phyloP scores from a whole-genome alignment of 2,113 vertebrate species.

The Puffinus mauretanicus region DNA sequence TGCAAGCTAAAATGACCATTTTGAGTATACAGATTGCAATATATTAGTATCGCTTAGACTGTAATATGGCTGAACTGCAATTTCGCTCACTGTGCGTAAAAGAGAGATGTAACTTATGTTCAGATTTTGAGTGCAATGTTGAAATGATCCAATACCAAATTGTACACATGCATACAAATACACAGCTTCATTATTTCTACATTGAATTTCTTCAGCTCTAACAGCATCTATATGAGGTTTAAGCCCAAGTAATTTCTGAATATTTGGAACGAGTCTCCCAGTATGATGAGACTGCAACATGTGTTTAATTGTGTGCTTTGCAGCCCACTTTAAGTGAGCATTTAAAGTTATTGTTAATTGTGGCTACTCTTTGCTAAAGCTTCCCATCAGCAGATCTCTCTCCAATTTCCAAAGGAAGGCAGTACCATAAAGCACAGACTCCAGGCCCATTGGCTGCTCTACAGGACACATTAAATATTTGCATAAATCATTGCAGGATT shows the following conservation, averaged over 20 bases:
- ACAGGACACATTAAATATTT: not conserved
- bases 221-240: not conserved
- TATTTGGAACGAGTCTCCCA: not conserved
- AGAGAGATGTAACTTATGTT: not conserved
- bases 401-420: not conserved
- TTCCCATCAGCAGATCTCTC: not conserved
- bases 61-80: not conserved
- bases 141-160: not conserved
- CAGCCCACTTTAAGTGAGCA: not conserved
- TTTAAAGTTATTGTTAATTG: not conserved
- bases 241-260: slow-evolving; percentile 1
- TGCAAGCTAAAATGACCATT: not conserved
- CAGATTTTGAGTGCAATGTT: not conserved
- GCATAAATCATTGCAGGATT: not conserved
- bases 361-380: not conserved
- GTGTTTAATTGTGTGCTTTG: not conserved
- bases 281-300: not conserved
- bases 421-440: not conserved
- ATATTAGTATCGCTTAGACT: not conserved
- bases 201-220: not conserved
- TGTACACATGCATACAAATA: not conserved
- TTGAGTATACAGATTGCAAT: not conserved
- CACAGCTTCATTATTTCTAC: not conserved
- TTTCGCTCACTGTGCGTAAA: not conserved
- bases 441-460: not conserved